A percentile compares a stretch with the other conserved stretches of the same genome.
These are phyloP conservation scores for Erpornis zantholeuca DNA, from an alignment of 2,113 vertebrate genomes.

Conservation along the genomic window DNA sequence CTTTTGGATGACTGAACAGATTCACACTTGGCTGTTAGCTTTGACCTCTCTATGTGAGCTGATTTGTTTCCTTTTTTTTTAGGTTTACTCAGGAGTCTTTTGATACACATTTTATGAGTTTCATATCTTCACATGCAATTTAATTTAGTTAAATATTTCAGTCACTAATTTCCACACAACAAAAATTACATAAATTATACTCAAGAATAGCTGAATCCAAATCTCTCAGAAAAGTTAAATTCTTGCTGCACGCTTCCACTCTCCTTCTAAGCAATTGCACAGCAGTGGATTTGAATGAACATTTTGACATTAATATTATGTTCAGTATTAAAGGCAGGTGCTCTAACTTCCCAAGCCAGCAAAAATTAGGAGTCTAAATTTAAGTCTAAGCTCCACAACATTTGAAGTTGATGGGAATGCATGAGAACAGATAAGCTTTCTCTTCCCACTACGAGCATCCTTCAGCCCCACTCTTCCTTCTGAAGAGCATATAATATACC, in stretches of 20 bases:
- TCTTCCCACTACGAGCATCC: not conserved
- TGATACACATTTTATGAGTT: not conserved
- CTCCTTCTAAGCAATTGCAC: not conserved
- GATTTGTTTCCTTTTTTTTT: too few species aligned
- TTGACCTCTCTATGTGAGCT: not conserved
- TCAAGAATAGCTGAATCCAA: not conserved
- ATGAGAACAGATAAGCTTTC: not conserved
- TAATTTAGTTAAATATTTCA: not conserved
- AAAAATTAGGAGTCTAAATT: not conserved
- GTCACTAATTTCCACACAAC: not conserved
- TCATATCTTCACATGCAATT: not conserved
- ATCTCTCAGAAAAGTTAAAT: not conserved
- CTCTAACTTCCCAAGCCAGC: not conserved
- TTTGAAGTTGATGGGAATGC: not conserved
- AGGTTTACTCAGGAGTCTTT: not conserved
- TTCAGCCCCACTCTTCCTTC: not conserved
- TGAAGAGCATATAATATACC: not conserved
- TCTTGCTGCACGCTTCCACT: not conserved
- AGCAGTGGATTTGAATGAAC: not conserved
- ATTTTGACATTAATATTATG: not conserved
- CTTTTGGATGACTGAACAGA: not conserved
- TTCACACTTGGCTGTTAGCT: not conserved
- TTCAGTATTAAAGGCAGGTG: not conserved
- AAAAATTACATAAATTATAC: not conserved
- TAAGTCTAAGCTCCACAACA: not conserved